Base-by-base conservation (phyloP, 2,113 vertebrate species). In the Cariama cristata region DNA sequence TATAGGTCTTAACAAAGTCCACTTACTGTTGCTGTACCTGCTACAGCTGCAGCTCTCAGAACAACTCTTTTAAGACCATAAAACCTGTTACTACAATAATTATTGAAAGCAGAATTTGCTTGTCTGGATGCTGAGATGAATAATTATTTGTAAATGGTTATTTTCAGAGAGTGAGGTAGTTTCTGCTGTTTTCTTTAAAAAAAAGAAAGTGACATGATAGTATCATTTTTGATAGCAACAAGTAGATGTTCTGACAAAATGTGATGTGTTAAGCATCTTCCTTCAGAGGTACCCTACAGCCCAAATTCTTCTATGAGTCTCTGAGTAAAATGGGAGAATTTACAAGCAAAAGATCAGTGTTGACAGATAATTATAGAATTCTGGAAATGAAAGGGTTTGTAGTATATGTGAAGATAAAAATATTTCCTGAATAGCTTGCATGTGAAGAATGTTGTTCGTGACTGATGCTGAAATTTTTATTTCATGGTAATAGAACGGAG, bases 81-180 rank as follows among this genome's bases (percentile, higher is more conserved):
- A 94, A 96, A 85, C 72, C n/a, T 80, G 77, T 96, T 86, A 40
- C 32, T 88, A 8, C 17, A 74, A 18, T 94, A 92, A 90, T 88
- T 71, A 91, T 50, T 93, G 82, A 93, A 96, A 95, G 79, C 30
- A 66, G 75, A 80, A 86, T 95, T 96, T 97, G 20, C 77, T 66
- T 91, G 45, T 86, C 40, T 79, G 14, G 91, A 38, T 68, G 71
- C 79, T 77, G 77, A 84, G 35, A 40, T 93, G 68, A 76, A 49
- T 93, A 87, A 95, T 90, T 96, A 68, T 60, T 85, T 97, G 28
- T 47, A 96, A 95, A 95, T 93, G 62, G 24, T 91, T 89, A 26
- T 88, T 98, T 87, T 88, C 53, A 90, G 55, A 74, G 44, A 69
- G 76, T 81, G 26, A 56, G 74, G 53, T 93, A 56, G 73, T 66